A percentile compares a stretch with the other conserved stretches of the same genome.
Conservation (phyloP, 2,797 vertebrate species). For the Cyprinella venusta region DNA sequence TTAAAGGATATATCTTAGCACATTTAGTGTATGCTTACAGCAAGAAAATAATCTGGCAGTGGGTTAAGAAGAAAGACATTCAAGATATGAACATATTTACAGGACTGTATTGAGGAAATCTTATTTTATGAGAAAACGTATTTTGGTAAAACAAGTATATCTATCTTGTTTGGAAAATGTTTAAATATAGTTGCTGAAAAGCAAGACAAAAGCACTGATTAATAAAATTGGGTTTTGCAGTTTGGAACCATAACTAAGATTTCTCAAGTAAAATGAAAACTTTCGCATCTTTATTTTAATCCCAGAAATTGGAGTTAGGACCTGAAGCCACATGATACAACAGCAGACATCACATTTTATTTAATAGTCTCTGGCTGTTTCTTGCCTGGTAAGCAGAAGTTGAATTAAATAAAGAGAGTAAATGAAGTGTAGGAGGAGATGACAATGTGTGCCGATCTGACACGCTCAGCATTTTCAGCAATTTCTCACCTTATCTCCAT, state of each 20-base stretch:
- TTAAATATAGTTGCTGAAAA: not conserved
- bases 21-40: not conserved
- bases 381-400: constrained; percentile 6
- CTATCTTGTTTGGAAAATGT: not conserved
- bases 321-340: not conserved
- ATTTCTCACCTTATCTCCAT: constrained; percentile 36
- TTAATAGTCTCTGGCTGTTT: constrained; percentile 29
- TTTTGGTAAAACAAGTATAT: not conserved
- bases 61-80: not conserved
- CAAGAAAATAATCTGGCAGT: not conserved
- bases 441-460: constrained; percentile 23
- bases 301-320: not conserved
- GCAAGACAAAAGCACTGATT: not conserved
- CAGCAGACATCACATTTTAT: constrained; percentile 9
- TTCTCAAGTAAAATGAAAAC: not conserved
- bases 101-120: not conserved
- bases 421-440: constrained; percentile 24
- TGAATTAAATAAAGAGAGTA: constrained; percentile 42
- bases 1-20: not conserved
- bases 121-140: not conserved
- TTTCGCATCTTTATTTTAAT: not conserved
- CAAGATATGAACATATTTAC: not conserved
- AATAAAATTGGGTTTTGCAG: not conserved
- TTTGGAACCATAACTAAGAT: not conserved
- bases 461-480: constrained; percentile 32